Percentiles rank a stretch among this genome's conserved stretches.
Evolutionary conservation across 2,888 invertebrate species (phyloP).

Genomic region (Marronus borbonicus): DNA sequence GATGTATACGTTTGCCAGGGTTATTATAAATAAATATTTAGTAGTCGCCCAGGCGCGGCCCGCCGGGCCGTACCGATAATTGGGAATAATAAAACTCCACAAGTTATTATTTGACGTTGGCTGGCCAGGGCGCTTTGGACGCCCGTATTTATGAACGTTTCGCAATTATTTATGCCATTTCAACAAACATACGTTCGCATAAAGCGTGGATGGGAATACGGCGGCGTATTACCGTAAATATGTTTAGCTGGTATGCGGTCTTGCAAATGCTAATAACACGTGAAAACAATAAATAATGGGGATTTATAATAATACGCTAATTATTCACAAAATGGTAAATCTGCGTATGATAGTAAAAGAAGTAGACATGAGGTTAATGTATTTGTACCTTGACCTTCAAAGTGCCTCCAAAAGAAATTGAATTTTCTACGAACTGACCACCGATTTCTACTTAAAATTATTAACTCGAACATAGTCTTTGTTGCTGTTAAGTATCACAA

Average conservation of each 20-base stretch:
- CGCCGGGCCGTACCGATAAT: conserved; percentile 45
- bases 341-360: no score
- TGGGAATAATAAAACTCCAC: conserved; percentile 52
- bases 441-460: no score
- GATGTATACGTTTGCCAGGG: conserved; percentile 62
- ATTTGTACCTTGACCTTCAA: no score
- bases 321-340: neutral
- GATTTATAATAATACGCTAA: conserved; percentile 5
- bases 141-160: conserved; percentile 33
- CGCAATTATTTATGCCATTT: conserved; percentile 37
- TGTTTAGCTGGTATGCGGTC: conserved; percentile 17
- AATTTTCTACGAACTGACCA: no score
- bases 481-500: no score
- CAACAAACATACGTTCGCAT: conserved; percentile 11
- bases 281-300: conserved; percentile 10
- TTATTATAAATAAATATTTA: conserved; percentile 59
- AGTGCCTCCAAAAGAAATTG: no score
- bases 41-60: conserved; percentile 42
- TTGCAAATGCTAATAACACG: neutral
- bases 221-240: neutral
- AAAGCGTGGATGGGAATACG: neutral
- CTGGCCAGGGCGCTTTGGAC: neutral
- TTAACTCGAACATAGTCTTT: no score
- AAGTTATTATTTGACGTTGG: conserved; percentile 50
- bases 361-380: no score